Conservation (phyloP, 2,113 vertebrate genomes). For the Gopherus flavomarginatus region DNA sequence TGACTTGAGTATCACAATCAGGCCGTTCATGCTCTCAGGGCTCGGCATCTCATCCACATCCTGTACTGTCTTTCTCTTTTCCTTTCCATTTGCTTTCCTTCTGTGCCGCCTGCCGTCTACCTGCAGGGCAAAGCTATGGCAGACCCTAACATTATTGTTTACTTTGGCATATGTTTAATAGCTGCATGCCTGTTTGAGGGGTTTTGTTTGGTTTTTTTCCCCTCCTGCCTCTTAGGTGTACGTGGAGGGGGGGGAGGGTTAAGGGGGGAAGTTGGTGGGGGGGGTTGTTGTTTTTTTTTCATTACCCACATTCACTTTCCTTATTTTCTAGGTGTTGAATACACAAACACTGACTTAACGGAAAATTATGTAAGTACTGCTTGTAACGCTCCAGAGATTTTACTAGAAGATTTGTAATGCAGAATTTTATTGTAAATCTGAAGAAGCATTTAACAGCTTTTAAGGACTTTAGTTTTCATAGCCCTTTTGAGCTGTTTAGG, state of each 20-base stretch:
- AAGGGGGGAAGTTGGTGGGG: not conserved
- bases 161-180: constrained; percentile 83
- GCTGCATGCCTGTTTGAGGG: constrained; percentile 73
- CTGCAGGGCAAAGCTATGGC: constrained; percentile 81
- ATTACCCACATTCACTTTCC: constrained; percentile 58
- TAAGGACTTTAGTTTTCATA: constrained; percentile 74
- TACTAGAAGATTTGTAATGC: constrained; percentile 64
- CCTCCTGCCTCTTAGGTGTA: constrained; percentile 17
- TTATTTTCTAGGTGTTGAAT: constrained; percentile 75
- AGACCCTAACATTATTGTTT: constrained; percentile 79
- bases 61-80: constrained; percentile 75
- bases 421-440: constrained; percentile 74
- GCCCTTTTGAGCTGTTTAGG: constrained; percentile 71
- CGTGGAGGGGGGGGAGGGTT: not conserved
- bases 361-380: constrained; percentile 69
- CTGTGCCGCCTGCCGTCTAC: constrained; percentile 78
- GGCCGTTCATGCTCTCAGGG: constrained; percentile 77
- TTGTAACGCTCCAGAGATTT: constrained; percentile 72
- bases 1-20: constrained; percentile 83
- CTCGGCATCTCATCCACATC: constrained; percentile 77
- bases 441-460: constrained; percentile 73
- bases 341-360: constrained; percentile 74
- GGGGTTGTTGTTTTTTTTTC: constrained; percentile 34
- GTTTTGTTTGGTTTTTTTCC: not conserved
- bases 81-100: constrained; percentile 79